Evolutionary conservation across 2,888 invertebrate genomes (phyloP).

Genomic region (Aporophyla nigra): DNA sequence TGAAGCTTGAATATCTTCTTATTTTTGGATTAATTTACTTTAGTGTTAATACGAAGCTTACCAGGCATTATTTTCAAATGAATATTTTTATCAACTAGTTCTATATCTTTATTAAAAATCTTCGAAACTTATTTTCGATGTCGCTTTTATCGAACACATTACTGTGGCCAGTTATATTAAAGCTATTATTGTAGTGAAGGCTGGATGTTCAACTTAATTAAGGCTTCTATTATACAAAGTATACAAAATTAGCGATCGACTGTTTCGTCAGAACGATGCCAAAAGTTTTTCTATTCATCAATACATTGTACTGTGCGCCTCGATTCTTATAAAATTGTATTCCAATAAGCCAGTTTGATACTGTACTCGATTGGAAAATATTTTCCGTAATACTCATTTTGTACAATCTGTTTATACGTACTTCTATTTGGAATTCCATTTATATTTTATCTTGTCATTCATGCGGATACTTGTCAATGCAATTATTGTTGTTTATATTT

Average conservation of each 20-base stretch:
- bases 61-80: constrained; percentile 75
- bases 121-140: constrained; percentile 80
- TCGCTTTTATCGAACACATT: constrained; percentile 81
- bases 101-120: constrained; percentile 73
- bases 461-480: constrained; percentile 73
- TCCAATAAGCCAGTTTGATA: constrained; percentile 58
- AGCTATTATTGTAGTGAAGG: constrained; percentile 84
- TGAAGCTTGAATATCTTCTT: constrained; percentile 81
- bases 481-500: constrained; percentile 75
- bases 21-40: constrained; percentile 86
- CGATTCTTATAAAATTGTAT: constrained; percentile 57
- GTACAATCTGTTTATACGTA: constrained; percentile 69
- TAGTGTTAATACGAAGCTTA: constrained; percentile 83
- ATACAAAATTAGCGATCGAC: constrained; percentile 64
- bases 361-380: constrained; percentile 55
- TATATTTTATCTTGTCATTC: constrained; percentile 55
- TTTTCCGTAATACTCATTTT: constrained; percentile 80
- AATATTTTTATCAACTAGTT: constrained; percentile 70
- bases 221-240: constrained; percentile 72
- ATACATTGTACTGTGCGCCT: constrained; percentile 52
- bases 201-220: constrained; percentile 80
- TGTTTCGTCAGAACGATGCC: constrained; percentile 64
- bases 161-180: constrained; percentile 89
- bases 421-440: constrained; percentile 61
- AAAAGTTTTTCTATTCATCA: constrained; percentile 60